Evolutionary conservation across 2,113 vertebrate species (phyloP).

Genomic region (Illadopsis cleaveri): DNA sequence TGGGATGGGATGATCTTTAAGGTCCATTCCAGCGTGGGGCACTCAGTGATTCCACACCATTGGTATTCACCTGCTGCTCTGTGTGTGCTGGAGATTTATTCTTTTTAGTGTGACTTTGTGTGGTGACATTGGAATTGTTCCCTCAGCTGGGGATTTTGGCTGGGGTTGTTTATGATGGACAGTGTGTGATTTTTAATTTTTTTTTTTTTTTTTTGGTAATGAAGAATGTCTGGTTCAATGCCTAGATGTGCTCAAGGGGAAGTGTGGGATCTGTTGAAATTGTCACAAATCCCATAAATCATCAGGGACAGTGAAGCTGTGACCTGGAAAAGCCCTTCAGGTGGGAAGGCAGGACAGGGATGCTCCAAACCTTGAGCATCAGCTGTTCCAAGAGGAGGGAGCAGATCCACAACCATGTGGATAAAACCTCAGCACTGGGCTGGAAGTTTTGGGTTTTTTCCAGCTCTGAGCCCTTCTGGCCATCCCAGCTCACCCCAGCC

Average conservation of each 20-base stretch:
- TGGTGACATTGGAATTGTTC: background rate
- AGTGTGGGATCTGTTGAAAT: fast-evolving
- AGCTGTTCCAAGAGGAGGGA: background rate
- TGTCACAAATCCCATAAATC: background rate
- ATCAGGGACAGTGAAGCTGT: background rate
- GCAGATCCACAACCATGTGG: fast-evolving
- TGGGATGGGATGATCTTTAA: background rate
- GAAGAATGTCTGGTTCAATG: background rate
- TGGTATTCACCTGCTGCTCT: background rate
- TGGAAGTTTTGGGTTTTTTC: too few species aligned
- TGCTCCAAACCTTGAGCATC: background rate
- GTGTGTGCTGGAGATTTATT: background rate
- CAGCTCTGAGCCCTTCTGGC: background rate
- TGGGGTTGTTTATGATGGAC: background rate
- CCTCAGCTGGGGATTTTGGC: background rate
- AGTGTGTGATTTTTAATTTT: too few species aligned
- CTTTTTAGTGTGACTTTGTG: background rate
- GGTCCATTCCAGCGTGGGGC: background rate
- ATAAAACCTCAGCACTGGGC: background rate
- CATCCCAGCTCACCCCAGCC: background rate
- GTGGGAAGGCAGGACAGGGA: background rate
- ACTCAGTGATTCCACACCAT: background rate
- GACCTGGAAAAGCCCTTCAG: background rate
- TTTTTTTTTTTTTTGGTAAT: background rate
- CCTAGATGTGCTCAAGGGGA: background rate